Evolutionary conservation across 2,113 vertebrate genomes (phyloP).

Genomic region (Murina feae): DNA sequence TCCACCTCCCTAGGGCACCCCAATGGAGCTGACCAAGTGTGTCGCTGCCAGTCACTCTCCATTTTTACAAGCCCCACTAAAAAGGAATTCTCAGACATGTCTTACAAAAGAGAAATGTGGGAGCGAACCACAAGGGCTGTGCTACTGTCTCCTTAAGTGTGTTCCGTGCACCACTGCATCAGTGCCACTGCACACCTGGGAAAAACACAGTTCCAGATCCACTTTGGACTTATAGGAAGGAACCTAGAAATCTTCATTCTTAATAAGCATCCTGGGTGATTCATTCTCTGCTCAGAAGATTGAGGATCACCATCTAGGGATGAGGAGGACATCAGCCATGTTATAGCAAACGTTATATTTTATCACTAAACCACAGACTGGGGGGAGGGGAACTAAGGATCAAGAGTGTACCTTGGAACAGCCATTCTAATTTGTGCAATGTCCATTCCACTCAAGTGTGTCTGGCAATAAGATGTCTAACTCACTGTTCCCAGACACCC

Average conservation of each 20-base stretch:
- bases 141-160: neutral
- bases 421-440: neutral
- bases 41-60: neutral
- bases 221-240: neutral
- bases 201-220: neutral
- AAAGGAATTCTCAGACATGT: neutral
- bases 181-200: neutral
- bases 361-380: neutral
- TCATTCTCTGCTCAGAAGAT: neutral
- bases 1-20: neutral
- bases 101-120: neutral
- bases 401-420: neutral
- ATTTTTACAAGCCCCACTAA: neutral
- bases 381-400: neutral
- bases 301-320: neutral
- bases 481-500: neutral
- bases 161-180: accelerated
- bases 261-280: neutral
- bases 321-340: neutral
- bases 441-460: neutral
- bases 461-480: neutral
- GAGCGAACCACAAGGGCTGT: too few species aligned
- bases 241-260: neutral
- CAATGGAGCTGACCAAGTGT: neutral
- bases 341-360: neutral